phyloP scores from a whole-genome alignment of 1,140 invertebrate species.

The Periplaneta americana region DNA sequence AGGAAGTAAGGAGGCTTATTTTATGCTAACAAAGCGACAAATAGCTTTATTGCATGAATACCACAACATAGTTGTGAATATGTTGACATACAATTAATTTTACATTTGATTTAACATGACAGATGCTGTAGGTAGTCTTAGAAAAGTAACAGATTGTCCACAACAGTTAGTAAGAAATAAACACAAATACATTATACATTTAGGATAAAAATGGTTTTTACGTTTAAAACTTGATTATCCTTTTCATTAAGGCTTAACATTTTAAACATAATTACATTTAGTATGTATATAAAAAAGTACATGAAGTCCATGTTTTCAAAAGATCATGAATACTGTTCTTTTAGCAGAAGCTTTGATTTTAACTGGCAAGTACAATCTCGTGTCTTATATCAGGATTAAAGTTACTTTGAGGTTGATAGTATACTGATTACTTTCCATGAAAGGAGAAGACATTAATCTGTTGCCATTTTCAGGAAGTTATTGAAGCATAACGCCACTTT shows the following conservation, averaged over 20 bases:
- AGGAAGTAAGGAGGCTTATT: neutral
- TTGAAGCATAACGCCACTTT: no score
- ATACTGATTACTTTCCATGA: no score
- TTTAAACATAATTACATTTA: neutral
- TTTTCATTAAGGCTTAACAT: neutral
- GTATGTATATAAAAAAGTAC: neutral
- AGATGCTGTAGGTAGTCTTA: neutral
- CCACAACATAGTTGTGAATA: neutral
- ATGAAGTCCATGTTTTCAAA: neutral
- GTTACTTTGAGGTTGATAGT: no score
- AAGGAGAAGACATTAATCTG: no score
- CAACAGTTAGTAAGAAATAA: neutral
- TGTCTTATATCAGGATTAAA: no score
- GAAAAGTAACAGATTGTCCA: neutral
- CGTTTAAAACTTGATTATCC: neutral
- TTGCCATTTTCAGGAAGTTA: no score
- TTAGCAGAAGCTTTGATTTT: neutral
- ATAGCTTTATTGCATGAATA: neutral
- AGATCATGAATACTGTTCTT: neutral
- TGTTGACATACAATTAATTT: neutral
- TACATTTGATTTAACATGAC: neutral
- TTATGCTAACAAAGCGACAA: neutral
- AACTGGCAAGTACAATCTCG: neutral
- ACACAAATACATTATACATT: neutral
- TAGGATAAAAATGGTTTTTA: neutral